Conservation (phyloP, 2,797 vertebrate genomes). For the Lycodopsis pacificus region DNA sequence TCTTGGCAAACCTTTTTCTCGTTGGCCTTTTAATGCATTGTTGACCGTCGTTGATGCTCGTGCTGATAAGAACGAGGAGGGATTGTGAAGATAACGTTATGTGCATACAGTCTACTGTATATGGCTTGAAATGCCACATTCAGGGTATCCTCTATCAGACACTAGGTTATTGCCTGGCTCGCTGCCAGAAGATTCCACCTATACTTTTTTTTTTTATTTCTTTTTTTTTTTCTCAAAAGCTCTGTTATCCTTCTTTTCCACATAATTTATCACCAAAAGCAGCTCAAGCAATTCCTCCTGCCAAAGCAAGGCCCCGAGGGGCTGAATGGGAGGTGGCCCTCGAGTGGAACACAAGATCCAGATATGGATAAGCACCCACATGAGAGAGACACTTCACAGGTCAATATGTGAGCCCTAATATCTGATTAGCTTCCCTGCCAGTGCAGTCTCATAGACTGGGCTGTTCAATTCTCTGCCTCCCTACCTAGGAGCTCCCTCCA, state of each 20-base stretch:
- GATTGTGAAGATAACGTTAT: neutral
- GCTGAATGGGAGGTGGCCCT: conserved; percentile 20
- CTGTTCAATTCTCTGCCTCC: conserved; percentile 9
- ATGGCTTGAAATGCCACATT: conserved; percentile 11
- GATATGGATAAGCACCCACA: conserved; percentile 34
- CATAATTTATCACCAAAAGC: conserved; percentile 66
- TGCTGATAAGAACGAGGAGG: neutral
- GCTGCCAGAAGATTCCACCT: conserved; percentile 45
- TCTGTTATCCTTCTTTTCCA: conserved; percentile 61
- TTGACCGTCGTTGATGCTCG: neutral
- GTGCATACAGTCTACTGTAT: neutral
- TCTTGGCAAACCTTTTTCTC: neutral
- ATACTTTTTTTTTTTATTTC: conserved; percentile 43
- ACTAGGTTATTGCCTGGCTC: conserved; percentile 49
- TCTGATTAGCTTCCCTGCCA: conserved; percentile 6
- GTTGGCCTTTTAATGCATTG: neutral
- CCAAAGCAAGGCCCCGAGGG: conserved; percentile 19
- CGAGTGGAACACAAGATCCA: conserved; percentile 40
- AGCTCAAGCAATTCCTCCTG: conserved; percentile 27
- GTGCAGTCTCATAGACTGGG: neutral
- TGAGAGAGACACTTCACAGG: conserved; percentile 27
- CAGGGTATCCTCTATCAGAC: conserved; percentile 52
- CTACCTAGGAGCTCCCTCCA: conserved; percentile 1
- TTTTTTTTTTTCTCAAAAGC: conserved; percentile 43
- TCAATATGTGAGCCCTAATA: conserved; percentile 24